Conservation (phyloP, 2,888 invertebrate genomes). For the Sphaerophoria rueppellii region DNA sequence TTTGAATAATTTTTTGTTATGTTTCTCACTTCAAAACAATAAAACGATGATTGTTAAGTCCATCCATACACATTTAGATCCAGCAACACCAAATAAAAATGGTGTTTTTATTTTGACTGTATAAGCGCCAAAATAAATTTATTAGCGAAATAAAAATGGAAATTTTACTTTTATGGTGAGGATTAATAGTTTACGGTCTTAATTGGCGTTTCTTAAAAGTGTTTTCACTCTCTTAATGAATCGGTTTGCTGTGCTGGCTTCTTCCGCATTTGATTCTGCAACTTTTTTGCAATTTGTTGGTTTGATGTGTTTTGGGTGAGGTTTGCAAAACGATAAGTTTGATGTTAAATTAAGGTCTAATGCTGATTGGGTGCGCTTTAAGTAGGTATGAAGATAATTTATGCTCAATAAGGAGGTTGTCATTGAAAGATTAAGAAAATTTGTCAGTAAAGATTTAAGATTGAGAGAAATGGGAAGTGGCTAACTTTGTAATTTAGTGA, state of each 20-base stretch:
- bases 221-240: background rate
- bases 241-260: background rate
- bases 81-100: background rate
- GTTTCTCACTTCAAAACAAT: background rate
- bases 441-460: too few relatives aligned
- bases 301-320: too few relatives aligned
- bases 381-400: too few relatives aligned
- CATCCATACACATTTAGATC: background rate
- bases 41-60: background rate
- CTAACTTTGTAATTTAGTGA: too few relatives aligned
- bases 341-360: background rate
- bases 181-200: background rate
- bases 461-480: too few relatives aligned
- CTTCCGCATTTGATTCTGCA: background rate
- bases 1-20: conserved; percentile 3
- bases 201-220: background rate
- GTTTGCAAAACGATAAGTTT: background rate
- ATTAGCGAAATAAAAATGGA: background rate
- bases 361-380: background rate
- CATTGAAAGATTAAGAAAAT: too few relatives aligned
- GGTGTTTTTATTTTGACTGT: background rate
- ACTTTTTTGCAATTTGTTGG: background rate
- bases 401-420: too few relatives aligned
- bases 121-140: background rate
- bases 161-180: conserved; percentile 2